Conservation (phyloP, 2,888 invertebrate genomes). For the Spisula subtruncata region DNA sequence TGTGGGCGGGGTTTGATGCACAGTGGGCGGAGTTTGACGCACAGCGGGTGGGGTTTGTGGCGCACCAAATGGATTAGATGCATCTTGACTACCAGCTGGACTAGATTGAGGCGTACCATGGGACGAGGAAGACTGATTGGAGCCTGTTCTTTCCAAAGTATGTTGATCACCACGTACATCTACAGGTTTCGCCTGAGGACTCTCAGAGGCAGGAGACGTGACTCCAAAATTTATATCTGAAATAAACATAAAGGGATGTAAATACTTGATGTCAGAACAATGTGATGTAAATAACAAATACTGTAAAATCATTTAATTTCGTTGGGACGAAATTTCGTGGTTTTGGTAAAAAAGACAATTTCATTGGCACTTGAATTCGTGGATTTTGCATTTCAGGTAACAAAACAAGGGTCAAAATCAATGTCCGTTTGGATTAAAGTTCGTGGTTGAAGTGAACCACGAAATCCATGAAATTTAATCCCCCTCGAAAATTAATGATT, state of each 20-base stretch:
- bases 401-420: too few species aligned
- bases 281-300: too few species aligned
- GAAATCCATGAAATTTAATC: too few species aligned
- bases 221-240: conserved; percentile 58
- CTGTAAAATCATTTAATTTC: too few species aligned
- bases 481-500: too few species aligned
- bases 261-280: too few species aligned
- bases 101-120: conserved; percentile 68
- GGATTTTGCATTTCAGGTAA: too few species aligned
- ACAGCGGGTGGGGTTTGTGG: conserved; percentile 45
- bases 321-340: too few species aligned
- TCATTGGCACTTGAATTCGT: too few species aligned
- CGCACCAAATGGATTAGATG: conserved; percentile 42
- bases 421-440: too few species aligned
- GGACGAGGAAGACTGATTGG: conserved; percentile 64
- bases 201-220: conserved; percentile 27
- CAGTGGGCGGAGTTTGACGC: conserved; percentile 52
- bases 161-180: conserved; percentile 43
- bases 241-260: conserved; percentile 33
- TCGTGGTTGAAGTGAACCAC: too few species aligned
- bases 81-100: conserved; percentile 65
- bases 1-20: conserved; percentile 51
- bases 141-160: conserved; percentile 58
- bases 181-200: conserved; percentile 29
- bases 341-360: too few species aligned